Evolutionary conservation across 1,140 invertebrate species (phyloP).

Genomic region (Vanessa atalanta): DNA sequence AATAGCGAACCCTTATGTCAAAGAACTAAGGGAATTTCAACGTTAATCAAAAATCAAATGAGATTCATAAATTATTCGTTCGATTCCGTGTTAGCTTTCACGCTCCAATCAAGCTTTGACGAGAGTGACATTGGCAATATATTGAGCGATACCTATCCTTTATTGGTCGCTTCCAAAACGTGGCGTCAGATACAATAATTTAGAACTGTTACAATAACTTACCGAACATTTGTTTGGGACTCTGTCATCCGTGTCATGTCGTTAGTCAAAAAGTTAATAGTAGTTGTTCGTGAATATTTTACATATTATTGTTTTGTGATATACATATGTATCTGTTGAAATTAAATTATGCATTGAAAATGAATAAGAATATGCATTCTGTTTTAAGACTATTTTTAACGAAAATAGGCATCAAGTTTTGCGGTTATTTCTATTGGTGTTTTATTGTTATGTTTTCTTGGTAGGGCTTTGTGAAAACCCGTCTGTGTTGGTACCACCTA

Average conservation of each 20-base stretch:
- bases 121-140: conserved; percentile 36
- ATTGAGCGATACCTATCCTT: conserved; percentile 38
- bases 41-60: conserved; percentile 24
- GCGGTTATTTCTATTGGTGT: too few relatives aligned
- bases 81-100: conserved; percentile 59
- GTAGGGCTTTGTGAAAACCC: too few relatives aligned
- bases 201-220: conserved; percentile 14
- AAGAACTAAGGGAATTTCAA: conserved; percentile 52
- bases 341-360: too few relatives aligned
- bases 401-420: too few relatives aligned
- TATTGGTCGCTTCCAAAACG: conserved; percentile 3
- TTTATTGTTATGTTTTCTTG: too few relatives aligned
- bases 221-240: conserved; percentile 5
- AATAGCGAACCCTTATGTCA: not conserved
- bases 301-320: not conserved
- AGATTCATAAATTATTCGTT: conserved; percentile 53
- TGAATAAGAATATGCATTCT: not conserved
- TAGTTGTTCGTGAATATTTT: not conserved
- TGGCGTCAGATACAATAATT: conserved; percentile 7
- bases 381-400: too few relatives aligned
- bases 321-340: too few relatives aligned
- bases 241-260: not conserved
- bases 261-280: conserved; percentile 1
- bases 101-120: conserved; percentile 63
- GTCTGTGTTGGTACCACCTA: too few relatives aligned